Evolutionary conservation across 2,797 vertebrate genomes (phyloP).

Genomic region (Paramormyrops hopkinsi): DNA sequence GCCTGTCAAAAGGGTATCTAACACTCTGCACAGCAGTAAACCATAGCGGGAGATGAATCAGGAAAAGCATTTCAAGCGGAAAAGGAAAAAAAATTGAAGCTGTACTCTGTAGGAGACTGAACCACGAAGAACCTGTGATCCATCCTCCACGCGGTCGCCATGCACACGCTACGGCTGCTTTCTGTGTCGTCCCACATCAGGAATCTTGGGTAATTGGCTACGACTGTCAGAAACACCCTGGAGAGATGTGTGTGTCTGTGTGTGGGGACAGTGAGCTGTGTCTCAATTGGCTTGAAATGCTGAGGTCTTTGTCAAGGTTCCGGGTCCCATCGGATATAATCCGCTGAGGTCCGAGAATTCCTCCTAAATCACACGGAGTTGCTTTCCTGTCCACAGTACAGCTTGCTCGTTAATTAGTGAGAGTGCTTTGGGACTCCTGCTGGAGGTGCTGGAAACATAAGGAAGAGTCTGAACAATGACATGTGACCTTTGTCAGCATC

Average conservation of each 20-base stretch:
- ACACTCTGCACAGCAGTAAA: background rate
- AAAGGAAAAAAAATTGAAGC: background rate
- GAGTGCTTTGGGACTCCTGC: background rate
- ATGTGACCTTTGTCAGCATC: background rate
- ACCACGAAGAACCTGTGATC: conserved; percentile 1
- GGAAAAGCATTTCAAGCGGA: background rate
- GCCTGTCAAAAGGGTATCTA: background rate
- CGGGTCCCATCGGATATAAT: background rate
- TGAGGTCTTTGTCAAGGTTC: background rate
- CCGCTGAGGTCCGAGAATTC: background rate
- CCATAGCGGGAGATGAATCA: background rate
- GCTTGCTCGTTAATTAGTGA: background rate
- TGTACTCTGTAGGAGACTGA: background rate
- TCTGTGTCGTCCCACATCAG: background rate
- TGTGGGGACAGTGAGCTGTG: background rate
- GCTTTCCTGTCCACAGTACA: background rate
- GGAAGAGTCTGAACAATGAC: background rate
- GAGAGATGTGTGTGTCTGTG: background rate
- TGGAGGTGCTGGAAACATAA: background rate
- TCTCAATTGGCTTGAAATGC: background rate
- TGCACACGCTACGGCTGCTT: background rate
- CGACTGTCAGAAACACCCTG: background rate
- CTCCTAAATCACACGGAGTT: background rate
- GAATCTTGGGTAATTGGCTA: conserved; percentile 21
- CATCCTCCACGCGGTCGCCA: background rate